These are phyloP conservation scores for Atractosteus spatula DNA, from an alignment of 2,113 vertebrate genomes.

Conservation along the genomic window DNA sequence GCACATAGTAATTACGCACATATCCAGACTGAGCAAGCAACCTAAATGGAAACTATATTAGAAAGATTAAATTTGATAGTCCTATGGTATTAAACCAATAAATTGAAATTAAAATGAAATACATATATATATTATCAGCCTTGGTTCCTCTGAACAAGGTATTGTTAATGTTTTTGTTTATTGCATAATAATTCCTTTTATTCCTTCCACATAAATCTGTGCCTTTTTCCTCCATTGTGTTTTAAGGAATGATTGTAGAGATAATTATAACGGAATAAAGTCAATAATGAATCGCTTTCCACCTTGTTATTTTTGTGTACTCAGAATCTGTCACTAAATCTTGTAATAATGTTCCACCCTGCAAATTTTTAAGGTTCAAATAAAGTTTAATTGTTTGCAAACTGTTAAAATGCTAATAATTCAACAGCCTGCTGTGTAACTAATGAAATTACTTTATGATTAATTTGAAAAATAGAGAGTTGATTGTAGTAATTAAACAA, in stretches of 20 bases:
- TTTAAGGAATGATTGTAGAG: slow-evolving; percentile 54
- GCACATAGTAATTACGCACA: slow-evolving; percentile 46
- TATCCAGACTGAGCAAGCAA: slow-evolving; percentile 45
- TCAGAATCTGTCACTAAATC: slow-evolving; percentile 65
- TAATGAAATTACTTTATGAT: slow-evolving; percentile 98
- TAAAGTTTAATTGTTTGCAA: slow-evolving; percentile 88
- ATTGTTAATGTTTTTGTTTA: slow-evolving; percentile 66
- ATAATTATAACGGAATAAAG: slow-evolving; percentile 69
- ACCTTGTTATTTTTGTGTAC: slow-evolving; percentile 56
- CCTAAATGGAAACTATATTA: slow-evolving; percentile 52
- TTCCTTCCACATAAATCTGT: slow-evolving; percentile 62
- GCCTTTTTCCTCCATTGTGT: slow-evolving; percentile 48
- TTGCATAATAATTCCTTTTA: slow-evolving; percentile 52
- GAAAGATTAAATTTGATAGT: slow-evolving; percentile 52
- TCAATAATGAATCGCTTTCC: slow-evolving; percentile 65
- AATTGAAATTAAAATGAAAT: slow-evolving; percentile 56
- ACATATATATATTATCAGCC: slow-evolving; percentile 54
- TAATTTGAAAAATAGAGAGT: slow-evolving; percentile 98
- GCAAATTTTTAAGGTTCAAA: slow-evolving; percentile 86
- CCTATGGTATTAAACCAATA: slow-evolving; percentile 33
- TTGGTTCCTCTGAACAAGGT: slow-evolving; percentile 19
- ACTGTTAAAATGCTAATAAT: slow-evolving; percentile 88
- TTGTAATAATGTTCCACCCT: slow-evolving; percentile 81
- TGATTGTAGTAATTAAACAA: slow-evolving; percentile 99
- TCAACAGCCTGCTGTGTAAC: slow-evolving; percentile 81